phyloP scores from a whole-genome alignment of 2,888 invertebrate genomes.

The Proisotoma minuta region DNA sequence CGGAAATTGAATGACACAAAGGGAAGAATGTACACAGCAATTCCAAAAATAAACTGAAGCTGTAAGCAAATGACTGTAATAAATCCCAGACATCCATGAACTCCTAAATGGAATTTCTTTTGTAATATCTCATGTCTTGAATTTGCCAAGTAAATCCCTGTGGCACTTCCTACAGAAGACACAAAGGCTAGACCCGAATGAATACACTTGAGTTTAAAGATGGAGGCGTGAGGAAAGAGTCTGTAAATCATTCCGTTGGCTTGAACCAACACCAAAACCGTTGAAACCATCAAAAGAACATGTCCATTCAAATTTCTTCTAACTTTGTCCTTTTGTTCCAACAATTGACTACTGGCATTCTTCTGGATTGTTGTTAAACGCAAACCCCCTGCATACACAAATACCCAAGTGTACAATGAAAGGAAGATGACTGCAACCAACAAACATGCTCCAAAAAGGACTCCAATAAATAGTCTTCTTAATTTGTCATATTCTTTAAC shows the following conservation, averaged over 20 bases:
- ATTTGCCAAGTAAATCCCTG: neutral
- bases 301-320: neutral
- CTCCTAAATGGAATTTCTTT: no score
- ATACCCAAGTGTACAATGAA: neutral
- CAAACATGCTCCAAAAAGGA: neutral
- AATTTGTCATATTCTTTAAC: neutral
- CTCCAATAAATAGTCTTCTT: neutral
- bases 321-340: neutral
- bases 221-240: neutral
- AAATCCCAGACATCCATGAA: neutral
- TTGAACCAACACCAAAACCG: neutral
- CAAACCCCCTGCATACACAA: neutral
- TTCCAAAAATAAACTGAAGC: neutral
- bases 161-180: neutral
- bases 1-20: neutral
- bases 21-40: neutral
- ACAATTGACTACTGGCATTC: neutral
- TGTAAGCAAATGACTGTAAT: neutral
- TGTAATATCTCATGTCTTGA: neutral
- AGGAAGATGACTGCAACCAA: neutral
- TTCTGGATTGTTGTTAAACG: no score
- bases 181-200: neutral
- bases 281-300: neutral
- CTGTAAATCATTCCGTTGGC: neutral
- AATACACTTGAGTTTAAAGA: neutral